These are phyloP conservation scores for Pimpla rufipes DNA, from an alignment of 2,888 invertebrate species.

Conservation along the genomic window DNA sequence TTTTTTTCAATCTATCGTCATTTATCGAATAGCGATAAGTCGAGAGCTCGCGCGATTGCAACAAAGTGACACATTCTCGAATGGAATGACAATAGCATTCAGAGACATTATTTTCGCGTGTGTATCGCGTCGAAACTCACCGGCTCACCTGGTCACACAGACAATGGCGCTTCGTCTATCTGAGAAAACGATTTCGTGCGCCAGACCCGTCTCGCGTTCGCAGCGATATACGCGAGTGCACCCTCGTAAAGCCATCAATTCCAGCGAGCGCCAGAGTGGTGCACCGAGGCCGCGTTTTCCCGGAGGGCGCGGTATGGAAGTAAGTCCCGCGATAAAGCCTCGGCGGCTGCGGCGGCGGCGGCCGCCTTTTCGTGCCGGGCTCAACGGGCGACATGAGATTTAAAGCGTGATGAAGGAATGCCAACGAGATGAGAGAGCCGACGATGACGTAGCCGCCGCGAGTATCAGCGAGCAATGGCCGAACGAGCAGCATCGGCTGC, in stretches of 20 bases:
- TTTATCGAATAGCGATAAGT: background rate
- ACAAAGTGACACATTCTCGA: constrained; percentile 16
- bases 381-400: constrained; percentile 56
- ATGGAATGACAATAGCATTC: constrained; percentile 20
- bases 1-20: background rate
- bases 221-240: constrained; percentile 62
- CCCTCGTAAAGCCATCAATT: constrained; percentile 72
- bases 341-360: too few species aligned
- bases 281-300: constrained; percentile 55
- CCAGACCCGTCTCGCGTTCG: constrained; percentile 61
- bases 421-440: constrained; percentile 53
- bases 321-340: constrained; percentile 64
- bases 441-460: constrained; percentile 28
- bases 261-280: constrained; percentile 54
- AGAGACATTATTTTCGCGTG: constrained; percentile 29
- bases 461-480: constrained; percentile 71
- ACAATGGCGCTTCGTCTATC: constrained; percentile 61
- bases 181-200: constrained; percentile 60
- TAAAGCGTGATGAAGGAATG: constrained; percentile 65
- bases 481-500: constrained; percentile 10
- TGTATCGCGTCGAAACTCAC: constrained; percentile 10
- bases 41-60: background rate
- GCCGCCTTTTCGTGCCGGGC: constrained; percentile 49
- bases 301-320: constrained; percentile 57
- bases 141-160: constrained; percentile 48